These are phyloP conservation scores for Tapera naevia DNA, from an alignment of 2,797 vertebrate genomes.

Conservation along the genomic window DNA sequence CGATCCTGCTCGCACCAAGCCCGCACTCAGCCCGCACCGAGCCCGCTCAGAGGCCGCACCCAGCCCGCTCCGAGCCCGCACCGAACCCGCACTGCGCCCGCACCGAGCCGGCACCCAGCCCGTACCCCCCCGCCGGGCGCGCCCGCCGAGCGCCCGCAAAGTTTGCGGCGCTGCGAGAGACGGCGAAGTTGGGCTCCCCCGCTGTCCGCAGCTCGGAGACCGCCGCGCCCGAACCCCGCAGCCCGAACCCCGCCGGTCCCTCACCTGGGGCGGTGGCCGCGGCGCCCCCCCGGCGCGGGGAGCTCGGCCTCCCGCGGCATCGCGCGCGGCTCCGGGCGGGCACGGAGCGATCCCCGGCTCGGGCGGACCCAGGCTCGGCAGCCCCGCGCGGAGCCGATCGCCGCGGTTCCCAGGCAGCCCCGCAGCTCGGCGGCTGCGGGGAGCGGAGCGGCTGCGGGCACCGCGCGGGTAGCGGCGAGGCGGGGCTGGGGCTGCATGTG, in stretches of 20 bases:
- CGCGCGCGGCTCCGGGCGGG: neutral
- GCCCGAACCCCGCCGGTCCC: neutral
- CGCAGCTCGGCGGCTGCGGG: neutral
- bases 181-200: constrained; percentile 11
- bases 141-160: constrained; percentile 5
- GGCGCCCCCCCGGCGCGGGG: neutral
- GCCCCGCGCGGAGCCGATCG: too few species aligned
- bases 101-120: too few species aligned
- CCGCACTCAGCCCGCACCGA: neutral
- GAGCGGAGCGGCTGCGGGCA: neutral
- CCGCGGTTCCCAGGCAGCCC: too few species aligned
- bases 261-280: constrained; percentile 50
- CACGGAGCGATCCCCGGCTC: too few species aligned
- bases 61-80: too few species aligned
- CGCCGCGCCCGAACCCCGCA: neutral
- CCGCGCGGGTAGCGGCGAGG: constrained; percentile 6
- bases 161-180: constrained; percentile 17
- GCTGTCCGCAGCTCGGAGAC: neutral
- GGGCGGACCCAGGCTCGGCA: too few species aligned
- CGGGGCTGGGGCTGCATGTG: constrained; percentile 62
- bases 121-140: neutral
- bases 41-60: too few species aligned
- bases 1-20: neutral
- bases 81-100: neutral
- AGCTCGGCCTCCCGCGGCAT: constrained; percentile 30